These are phyloP conservation scores for Catajapyx aquilonaris DNA, from an alignment of 1,140 invertebrate species.

Conservation along the genomic window DNA sequence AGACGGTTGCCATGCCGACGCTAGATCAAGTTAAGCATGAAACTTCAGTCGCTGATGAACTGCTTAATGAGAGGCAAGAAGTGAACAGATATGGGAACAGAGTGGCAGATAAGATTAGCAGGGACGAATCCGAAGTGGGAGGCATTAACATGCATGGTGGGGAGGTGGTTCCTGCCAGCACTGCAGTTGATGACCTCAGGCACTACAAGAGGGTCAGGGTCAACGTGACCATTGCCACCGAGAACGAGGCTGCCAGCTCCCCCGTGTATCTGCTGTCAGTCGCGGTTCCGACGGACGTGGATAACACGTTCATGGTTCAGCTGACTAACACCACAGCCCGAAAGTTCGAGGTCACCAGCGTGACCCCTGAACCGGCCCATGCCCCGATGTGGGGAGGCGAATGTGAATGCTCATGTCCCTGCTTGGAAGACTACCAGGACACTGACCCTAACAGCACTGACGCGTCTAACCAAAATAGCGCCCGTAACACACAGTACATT, in stretches of 20 bases:
- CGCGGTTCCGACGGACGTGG: constrained; percentile 42
- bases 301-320: too few relatives aligned
- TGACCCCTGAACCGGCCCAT: constrained; percentile 2
- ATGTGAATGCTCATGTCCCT: constrained; percentile 51
- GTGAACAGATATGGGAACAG: too few relatives aligned
- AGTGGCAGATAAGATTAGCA: too few relatives aligned
- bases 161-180: not conserved
- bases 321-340: constrained; percentile 16
- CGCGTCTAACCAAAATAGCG: not conserved
- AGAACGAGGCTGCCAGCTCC: constrained; percentile 16
- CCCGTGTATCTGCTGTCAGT: constrained; percentile 49
- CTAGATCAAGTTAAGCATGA: too few relatives aligned
- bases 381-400: constrained; percentile 11
- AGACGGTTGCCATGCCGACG: too few relatives aligned
- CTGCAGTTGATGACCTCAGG: constrained; percentile 1
- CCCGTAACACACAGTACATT: not conserved
- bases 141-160: too few relatives aligned
- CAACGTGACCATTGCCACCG: constrained; percentile 48
- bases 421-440: constrained; percentile 18
- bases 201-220: constrained; percentile 37
- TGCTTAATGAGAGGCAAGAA: too few relatives aligned
- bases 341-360: constrained; percentile 17
- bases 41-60: too few relatives aligned
- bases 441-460: not conserved
- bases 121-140: too few relatives aligned